phyloP scores from a whole-genome alignment of 2,797 vertebrate species.

The Gallirallus australis region DNA sequence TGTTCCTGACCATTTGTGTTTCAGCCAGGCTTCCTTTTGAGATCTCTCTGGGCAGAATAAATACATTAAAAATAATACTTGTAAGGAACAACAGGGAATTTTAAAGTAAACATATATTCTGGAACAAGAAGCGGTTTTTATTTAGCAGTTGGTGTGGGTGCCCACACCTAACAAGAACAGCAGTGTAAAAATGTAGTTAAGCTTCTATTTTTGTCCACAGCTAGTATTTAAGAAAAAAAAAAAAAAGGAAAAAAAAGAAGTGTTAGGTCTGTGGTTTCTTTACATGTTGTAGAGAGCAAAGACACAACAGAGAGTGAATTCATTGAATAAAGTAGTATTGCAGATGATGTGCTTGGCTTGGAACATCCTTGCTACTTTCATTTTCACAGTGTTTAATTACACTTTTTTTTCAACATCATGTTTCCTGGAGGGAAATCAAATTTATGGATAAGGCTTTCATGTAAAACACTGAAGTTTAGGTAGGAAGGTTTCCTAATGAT shows the following conservation, averaged over 20 bases:
- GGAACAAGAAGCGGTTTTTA: background rate
- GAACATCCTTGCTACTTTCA: background rate
- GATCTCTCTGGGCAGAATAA: background rate
- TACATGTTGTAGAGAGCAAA: constrained; percentile 12
- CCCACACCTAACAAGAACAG: constrained; percentile 24
- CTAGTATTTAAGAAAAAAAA: background rate
- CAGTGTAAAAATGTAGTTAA: constrained; percentile 33
- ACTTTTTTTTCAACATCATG: background rate
- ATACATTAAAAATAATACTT: background rate
- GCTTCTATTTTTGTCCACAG: constrained; percentile 45
- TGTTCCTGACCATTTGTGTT: background rate
- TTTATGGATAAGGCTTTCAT: background rate
- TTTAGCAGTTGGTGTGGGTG: constrained; percentile 29
- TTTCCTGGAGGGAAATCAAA: background rate
- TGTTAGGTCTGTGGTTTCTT: constrained; percentile 17
- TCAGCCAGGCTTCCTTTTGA: background rate
- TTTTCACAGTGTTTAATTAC: constrained; percentile 32
- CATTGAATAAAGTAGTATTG: constrained; percentile 38
- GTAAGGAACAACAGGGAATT: background rate
- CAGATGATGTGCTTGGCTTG: constrained; percentile 11
- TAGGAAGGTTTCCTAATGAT: background rate
- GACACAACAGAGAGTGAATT: constrained; percentile 38
- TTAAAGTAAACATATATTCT: background rate
- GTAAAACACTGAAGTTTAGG: background rate
- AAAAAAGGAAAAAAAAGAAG: background rate